phyloP scores from a whole-genome alignment of 1,140 invertebrate species.

The Stegodyphus mimosarum region DNA sequence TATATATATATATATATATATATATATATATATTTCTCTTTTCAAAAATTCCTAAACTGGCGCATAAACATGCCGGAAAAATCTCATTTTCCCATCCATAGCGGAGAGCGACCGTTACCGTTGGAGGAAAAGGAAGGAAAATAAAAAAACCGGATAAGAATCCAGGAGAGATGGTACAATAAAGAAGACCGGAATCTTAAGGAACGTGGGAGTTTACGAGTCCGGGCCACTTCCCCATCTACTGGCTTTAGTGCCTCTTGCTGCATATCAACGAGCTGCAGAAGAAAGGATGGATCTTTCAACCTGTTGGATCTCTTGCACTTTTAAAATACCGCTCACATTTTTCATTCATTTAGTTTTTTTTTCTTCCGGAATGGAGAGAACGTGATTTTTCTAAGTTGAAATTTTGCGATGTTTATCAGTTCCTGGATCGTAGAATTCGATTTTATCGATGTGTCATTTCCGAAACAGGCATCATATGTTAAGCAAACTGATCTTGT shows the following conservation, averaged over 20 bases:
- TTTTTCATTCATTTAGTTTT: background rate
- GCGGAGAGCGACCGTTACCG: too few relatives aligned
- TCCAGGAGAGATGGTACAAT: conserved; percentile 35
- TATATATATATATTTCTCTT: conserved; percentile 10
- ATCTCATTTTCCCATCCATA: conserved; percentile 20
- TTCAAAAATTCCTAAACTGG: conserved; percentile 3
- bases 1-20: background rate
- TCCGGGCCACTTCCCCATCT: background rate
- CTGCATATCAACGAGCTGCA: conserved; percentile 33
- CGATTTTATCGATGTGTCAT: too few relatives aligned
- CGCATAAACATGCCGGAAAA: conserved; percentile 42
- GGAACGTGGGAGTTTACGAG: conserved; percentile 27
- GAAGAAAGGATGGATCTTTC: conserved; percentile 23
- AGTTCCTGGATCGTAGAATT: too few relatives aligned
- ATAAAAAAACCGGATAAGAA: conserved; percentile 29
- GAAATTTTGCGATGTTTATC: background rate
- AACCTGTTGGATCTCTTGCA: conserved; percentile 41
- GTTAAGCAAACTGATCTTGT: too few relatives aligned
- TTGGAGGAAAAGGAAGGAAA: background rate
- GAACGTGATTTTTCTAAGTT: background rate
- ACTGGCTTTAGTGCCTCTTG: conserved; percentile 11
- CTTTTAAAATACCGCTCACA: conserved; percentile 16
- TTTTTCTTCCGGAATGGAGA: background rate
- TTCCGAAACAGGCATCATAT: too few relatives aligned
- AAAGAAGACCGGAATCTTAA: conserved; percentile 20